Evolutionary conservation across 2,113 vertebrate genomes (phyloP), one percentile per base, ranked within the genome.

Genomic region (Takifugu bimaculatus): DNA sequence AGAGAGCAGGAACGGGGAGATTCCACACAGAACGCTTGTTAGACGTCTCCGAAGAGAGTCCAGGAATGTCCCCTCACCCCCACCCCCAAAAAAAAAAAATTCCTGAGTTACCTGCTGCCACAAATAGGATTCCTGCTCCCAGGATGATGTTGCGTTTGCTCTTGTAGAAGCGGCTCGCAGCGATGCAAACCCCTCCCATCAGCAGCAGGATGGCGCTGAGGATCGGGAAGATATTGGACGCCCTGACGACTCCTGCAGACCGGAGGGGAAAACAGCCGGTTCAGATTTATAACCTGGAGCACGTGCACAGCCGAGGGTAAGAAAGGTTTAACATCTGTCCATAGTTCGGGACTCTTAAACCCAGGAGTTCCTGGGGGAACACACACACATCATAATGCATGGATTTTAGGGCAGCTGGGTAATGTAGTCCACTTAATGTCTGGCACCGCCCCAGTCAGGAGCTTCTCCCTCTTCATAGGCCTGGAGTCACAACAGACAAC

Each of bases 141-240:
- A 97, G 91, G 65, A 97, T 93, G 70, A 97, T 96, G 91, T 96
- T 95, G 62, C 94, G 89, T 82, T 94, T 96, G 81, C 93, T 93
- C 77, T 93, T 94, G 86, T 96, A 96, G 87, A 95, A 93, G 49
- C 95, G 93, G 66, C 94, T 96, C 77, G 92, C 93, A 20, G 94
- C 94, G 62, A 97, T 96, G 63, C 95, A 96, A 73, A 96, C 88
- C 5, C 95, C 95, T 62, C 95, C 95, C 78, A 96, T 94, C 71
- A 97, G 85, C 82, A 97, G 90, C 77, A 97, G 89, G 75, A 94
- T 94, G 57, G 95, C 95, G 74, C 95, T 97, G 77, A 97, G 93
- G 85, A 97, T 96, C 3, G 95, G 95, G 85, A 97, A 97, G 86
- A 97, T 95, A 84, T 95, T 96, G 81, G 95, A 97, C 78, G 95